A percentile compares a stretch with the other conserved stretches of the same genome.
Evolutionary conservation across 1,140 invertebrate genomes (phyloP).

Genomic region (Subanguina moxae): DNA sequence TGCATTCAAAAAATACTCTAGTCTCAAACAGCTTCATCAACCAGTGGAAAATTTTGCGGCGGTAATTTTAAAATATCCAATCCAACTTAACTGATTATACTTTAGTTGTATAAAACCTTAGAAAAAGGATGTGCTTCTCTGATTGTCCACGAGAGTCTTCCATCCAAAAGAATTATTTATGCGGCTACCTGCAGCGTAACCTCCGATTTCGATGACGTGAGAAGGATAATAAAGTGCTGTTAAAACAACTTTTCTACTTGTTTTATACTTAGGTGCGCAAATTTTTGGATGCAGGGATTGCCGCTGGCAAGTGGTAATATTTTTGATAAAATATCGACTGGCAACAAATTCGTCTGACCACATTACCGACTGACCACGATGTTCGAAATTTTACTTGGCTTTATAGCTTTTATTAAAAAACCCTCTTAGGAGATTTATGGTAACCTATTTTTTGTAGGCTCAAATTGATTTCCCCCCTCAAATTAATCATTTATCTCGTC

Average conservation of each 20-base stretch:
- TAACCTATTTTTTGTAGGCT: too few relatives aligned
- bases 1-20: conserved; percentile 11
- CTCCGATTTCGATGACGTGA: conserved; percentile 47
- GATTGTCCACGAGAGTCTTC: conserved; percentile 17
- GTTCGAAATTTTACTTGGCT: too few relatives aligned
- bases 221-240: too few relatives aligned
- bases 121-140: conserved; percentile 26
- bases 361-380: too few relatives aligned
- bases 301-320: conserved; percentile 17
- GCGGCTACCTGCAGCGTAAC: conserved; percentile 26
- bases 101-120: conserved; percentile 18
- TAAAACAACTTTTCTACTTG: too few relatives aligned
- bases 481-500: too few relatives aligned
- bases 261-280: conserved; percentile 4
- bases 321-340: conserved; percentile 12
- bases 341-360: too few relatives aligned
- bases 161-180: conserved; percentile 37
- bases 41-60: conserved; percentile 30
- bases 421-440: too few relatives aligned
- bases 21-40: conserved; percentile 9
- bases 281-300: conserved; percentile 29
- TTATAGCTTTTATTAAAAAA: too few relatives aligned
- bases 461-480: too few relatives aligned
- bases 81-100: background rate
- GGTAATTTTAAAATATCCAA: conserved; percentile 18